A percentile compares a stretch with the other conserved stretches of the same genome.
Conservation (phyloP, 2,797 vertebrate species). For the Argya squamiceps region DNA sequence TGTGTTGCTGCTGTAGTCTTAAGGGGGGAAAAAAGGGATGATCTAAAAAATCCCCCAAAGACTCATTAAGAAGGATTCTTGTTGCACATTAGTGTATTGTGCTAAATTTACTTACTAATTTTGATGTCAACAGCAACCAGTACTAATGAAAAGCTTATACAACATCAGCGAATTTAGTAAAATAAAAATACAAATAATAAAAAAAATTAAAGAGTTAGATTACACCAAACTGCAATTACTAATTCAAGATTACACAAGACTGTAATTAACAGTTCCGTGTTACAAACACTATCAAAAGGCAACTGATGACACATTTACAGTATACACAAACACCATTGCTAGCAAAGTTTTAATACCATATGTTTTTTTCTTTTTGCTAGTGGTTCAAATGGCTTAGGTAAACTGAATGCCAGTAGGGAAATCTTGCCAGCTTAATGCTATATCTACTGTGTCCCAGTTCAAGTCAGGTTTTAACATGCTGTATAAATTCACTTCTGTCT, state of each 20-base stretch:
- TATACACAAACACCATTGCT: not conserved
- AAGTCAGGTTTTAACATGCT: not conserved
- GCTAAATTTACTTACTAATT: constrained; percentile 72
- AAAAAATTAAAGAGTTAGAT: not conserved
- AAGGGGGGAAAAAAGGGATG: not conserved
- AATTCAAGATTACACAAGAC: not conserved
- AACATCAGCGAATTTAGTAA: constrained; percentile 31
- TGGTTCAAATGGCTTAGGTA: not conserved
- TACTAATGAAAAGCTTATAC: constrained; percentile 65
- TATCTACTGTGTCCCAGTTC: not conserved
- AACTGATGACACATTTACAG: not conserved
- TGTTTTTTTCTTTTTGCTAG: not conserved
- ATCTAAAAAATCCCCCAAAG: constrained; percentile 69
- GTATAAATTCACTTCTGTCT: not conserved
- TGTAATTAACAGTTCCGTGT: not conserved
- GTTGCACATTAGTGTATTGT: constrained; percentile 49
- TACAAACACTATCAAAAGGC: not conserved
- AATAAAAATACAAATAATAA: not conserved
- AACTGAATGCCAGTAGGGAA: not conserved
- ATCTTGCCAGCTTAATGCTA: not conserved
- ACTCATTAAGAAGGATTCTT: constrained; percentile 70
- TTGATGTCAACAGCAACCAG: constrained; percentile 65
- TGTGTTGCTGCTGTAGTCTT: not conserved
- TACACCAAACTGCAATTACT: not conserved
- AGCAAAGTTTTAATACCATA: not conserved